These are phyloP conservation scores for Drosophila ohnishii DNA, from an alignment of 1,140 invertebrate species.

Conservation along the genomic window DNA sequence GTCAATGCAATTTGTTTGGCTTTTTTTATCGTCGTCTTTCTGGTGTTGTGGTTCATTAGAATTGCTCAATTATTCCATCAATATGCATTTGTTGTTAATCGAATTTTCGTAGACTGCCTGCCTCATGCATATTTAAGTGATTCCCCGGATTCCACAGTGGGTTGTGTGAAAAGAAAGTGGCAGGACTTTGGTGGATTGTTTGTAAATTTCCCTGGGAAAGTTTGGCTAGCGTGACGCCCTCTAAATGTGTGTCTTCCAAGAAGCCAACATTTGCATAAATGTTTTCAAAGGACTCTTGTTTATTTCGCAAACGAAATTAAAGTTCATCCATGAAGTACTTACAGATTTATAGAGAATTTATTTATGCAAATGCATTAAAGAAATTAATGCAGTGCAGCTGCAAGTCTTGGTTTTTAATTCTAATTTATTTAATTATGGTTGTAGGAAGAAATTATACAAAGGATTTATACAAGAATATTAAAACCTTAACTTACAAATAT, in stretches of 20 bases:
- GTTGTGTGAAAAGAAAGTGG: conserved; percentile 22
- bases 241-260: conserved; percentile 12
- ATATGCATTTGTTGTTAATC: conserved; percentile 80
- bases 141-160: conserved; percentile 16
- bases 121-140: conserved; percentile 75
- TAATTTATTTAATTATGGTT: not conserved
- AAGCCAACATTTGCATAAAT: conserved; percentile 33
- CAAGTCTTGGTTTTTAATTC: not conserved
- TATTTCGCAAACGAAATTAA: conserved; percentile 18
- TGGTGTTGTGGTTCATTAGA: conserved; percentile 74
- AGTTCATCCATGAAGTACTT: conserved; percentile 10
- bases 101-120: conserved; percentile 60
- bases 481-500: not conserved
- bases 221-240: conserved; percentile 60
- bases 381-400: conserved; percentile 7
- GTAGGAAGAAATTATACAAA: not conserved
- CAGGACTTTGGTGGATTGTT: conserved; percentile 20
- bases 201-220: conserved; percentile 67
- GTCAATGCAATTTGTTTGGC: conserved; percentile 61
- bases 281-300: conserved; percentile 16
- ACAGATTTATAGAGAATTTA: conserved; percentile 4
- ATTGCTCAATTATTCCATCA: conserved; percentile 82
- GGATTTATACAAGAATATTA: not conserved
- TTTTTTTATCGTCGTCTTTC: conserved; percentile 33
- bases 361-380: conserved; percentile 12